These are phyloP conservation scores for Diarsia dahlii DNA, from an alignment of 2,888 invertebrate genomes.

Conservation along the genomic window DNA sequence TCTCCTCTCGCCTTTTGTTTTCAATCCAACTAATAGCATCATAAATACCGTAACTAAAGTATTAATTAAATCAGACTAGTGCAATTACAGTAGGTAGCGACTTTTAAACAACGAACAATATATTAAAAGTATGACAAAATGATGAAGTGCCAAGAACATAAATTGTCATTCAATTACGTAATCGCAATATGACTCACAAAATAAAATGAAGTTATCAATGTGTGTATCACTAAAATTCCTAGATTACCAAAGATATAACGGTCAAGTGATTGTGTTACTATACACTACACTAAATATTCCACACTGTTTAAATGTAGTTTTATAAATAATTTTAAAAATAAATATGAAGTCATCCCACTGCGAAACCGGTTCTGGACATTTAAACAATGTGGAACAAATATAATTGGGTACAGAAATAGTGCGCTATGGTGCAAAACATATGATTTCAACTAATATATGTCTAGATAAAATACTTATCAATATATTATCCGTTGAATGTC, in stretches of 20 bases:
- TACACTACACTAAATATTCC: conserved; percentile 59
- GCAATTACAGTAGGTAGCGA: conserved; percentile 5
- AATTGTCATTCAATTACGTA: conserved; percentile 9
- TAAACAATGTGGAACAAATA: conserved; percentile 78
- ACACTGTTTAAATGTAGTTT: conserved; percentile 69
- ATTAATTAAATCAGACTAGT: no score
- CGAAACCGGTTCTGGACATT: conserved; percentile 70
- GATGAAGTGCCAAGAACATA: neutral
- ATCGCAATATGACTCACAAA: conserved; percentile 32
- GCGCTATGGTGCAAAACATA: conserved; percentile 21
- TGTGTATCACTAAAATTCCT: conserved; percentile 17
- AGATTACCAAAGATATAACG: conserved; percentile 22
- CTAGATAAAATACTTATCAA: conserved; percentile 47
- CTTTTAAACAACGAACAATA: neutral
- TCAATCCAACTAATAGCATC: neutral
- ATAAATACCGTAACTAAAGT: no score
- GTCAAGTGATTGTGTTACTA: neutral
- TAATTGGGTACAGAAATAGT: conserved; percentile 2
- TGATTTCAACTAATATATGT: conserved; percentile 35
- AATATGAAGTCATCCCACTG: conserved; percentile 76
- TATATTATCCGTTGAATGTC: conserved; percentile 54
- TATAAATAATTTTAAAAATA: conserved; percentile 44
- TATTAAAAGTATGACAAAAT: conserved; percentile 1
- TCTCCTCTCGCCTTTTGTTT: neutral
- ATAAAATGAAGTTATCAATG: conserved; percentile 5